A percentile compares a stretch with the other conserved stretches of the same genome.
These are phyloP conservation scores for Eristalinus aeneus DNA, from an alignment of 2,888 invertebrate genomes.

Conservation along the genomic window DNA sequence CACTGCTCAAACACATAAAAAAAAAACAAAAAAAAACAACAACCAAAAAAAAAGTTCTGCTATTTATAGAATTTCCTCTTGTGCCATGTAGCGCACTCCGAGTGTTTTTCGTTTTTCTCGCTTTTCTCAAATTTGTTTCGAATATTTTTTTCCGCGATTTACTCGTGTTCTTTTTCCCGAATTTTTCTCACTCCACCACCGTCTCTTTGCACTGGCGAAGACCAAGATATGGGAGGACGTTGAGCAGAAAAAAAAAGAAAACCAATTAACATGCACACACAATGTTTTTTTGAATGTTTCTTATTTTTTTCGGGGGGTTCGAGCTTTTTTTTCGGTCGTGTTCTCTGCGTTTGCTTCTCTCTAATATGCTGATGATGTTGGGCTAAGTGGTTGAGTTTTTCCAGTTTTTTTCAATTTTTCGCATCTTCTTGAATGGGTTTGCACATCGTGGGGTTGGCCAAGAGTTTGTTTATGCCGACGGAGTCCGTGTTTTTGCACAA, in stretches of 20 bases:
- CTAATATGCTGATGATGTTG: not conserved
- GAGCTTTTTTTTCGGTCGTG: not conserved
- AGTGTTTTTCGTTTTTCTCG: slow-evolving; percentile 48
- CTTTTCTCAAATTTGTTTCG: slow-evolving; percentile 6
- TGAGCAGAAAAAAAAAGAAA: slow-evolving; percentile 38
- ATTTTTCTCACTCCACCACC: slow-evolving; percentile 13
- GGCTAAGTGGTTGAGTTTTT: slow-evolving; percentile 49
- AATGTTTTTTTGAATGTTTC: slow-evolving; percentile 13
- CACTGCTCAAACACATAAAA: slow-evolving; percentile 41
- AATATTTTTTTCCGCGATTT: slow-evolving; percentile 18
- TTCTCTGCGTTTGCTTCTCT: not conserved
- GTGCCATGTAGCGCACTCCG: slow-evolving; percentile 66
- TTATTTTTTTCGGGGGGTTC: slow-evolving; percentile 22
- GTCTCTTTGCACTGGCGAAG: slow-evolving; percentile 53
- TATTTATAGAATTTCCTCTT: slow-evolving; percentile 66
- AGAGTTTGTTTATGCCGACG: slow-evolving; percentile 55
- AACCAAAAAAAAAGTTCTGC: slow-evolving; percentile 57
- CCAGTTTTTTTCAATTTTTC: slow-evolving; percentile 40
- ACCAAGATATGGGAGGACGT: slow-evolving; percentile 48
- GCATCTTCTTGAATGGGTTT: slow-evolving; percentile 50
- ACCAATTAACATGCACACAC: slow-evolving; percentile 68
- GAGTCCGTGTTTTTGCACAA: slow-evolving; percentile 37
- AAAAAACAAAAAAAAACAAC: slow-evolving; percentile 21
- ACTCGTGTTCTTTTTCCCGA: slow-evolving; percentile 32
- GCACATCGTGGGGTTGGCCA: slow-evolving; percentile 36